Evolutionary conservation across 1,140 invertebrate genomes (phyloP).

Genomic region (Drosophila pachea): DNA sequence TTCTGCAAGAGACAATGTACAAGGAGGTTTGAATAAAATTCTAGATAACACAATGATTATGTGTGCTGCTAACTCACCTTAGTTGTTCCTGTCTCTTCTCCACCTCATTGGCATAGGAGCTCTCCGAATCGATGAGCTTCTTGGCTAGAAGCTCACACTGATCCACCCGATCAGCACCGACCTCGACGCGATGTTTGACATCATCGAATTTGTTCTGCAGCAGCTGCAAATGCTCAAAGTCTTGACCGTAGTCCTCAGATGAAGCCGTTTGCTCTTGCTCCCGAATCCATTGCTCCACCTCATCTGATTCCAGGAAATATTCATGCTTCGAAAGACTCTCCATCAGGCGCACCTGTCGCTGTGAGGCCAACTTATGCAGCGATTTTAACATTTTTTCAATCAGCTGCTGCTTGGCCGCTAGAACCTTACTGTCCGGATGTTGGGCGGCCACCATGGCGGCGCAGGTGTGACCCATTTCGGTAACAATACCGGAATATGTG

Average conservation of each 20-base stretch:
- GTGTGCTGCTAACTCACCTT: constrained; percentile 84
- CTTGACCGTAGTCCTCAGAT: constrained; percentile 97
- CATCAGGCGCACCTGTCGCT: constrained; percentile 90
- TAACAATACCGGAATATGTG: constrained; percentile 94
- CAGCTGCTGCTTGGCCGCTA: constrained; percentile 87
- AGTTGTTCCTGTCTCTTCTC: constrained; percentile 92
- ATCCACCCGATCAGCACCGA: constrained; percentile 94
- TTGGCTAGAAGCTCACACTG: constrained; percentile 95
- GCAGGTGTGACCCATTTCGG: constrained; percentile 94
- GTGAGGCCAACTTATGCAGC: constrained; percentile 88
- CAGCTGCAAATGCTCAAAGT: constrained; percentile 96
- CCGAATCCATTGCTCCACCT: constrained; percentile 96
- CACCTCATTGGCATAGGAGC: constrained; percentile 92
- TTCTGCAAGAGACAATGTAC: constrained; percentile 24
- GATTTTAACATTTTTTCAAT: constrained; percentile 89
- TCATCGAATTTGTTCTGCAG: constrained; percentile 97
- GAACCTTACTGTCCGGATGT: constrained; percentile 89
- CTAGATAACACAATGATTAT: background rate
- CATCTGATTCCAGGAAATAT: constrained; percentile 93
- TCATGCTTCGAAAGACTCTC: constrained; percentile 95
- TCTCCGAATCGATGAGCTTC: constrained; percentile 92
- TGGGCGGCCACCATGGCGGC: constrained; percentile 86
- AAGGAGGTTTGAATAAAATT: background rate
- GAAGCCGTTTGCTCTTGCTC: constrained; percentile 94
- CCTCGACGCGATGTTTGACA: constrained; percentile 94